phyloP scores from a whole-genome alignment of 2,113 vertebrate species.

The Mobula hypostoma region DNA sequence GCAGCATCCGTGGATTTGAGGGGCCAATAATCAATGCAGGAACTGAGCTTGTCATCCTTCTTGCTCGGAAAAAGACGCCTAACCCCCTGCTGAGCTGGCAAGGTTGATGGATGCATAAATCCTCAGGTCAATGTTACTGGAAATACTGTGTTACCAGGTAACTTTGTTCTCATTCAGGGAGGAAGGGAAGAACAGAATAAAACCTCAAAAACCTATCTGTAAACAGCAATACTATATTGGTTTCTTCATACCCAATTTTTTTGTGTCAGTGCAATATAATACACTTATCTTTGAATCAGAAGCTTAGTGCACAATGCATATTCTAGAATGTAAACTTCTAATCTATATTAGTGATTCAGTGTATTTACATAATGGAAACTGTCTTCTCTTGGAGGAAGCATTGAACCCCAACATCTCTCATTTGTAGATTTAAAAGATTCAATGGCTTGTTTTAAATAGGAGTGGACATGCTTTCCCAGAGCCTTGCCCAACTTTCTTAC shows the following conservation, averaged over 20 bases:
- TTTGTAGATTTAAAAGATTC: not conserved
- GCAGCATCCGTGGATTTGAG: too few relatives aligned
- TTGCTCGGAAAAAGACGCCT: too few relatives aligned
- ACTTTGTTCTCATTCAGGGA: not conserved
- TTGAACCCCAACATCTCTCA: not conserved
- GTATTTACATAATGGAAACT: not conserved
- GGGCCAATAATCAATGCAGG: too few relatives aligned
- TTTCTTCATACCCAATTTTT: not conserved
- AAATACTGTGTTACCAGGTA: too few relatives aligned
- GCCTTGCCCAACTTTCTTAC: not conserved
- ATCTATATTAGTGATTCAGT: not conserved
- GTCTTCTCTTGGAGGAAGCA: not conserved
- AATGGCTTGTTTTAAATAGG: not conserved
- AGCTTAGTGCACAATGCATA: not conserved
- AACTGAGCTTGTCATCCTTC: too few relatives aligned
- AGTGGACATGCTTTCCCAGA: not conserved
- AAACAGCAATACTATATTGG: not conserved
- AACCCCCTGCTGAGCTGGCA: too few relatives aligned
- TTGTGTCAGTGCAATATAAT: not conserved
- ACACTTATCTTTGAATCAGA: not conserved
- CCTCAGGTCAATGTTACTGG: too few relatives aligned
- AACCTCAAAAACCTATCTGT: not conserved
- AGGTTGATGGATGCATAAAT: too few relatives aligned
- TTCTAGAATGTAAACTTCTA: not conserved
- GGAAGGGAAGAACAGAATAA: not conserved